Conservation (phyloP, 2,888 invertebrate species). For the Sarcophaga subvicina region DNA sequence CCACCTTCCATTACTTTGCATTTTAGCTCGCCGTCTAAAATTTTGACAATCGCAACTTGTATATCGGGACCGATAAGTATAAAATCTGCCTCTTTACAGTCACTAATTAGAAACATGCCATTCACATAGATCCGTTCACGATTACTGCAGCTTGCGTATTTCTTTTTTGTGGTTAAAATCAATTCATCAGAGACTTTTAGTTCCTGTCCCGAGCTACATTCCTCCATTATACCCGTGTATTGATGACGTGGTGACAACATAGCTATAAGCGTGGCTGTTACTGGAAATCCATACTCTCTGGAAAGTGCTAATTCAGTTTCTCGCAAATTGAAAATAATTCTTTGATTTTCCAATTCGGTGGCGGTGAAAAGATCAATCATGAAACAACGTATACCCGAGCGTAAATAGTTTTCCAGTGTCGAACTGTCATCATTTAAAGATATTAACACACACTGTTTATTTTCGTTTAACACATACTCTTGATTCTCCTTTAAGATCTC, state of each 20-base stretch:
- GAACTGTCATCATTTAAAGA: constrained; percentile 27
- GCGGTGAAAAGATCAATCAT: constrained; percentile 76
- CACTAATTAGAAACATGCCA: constrained; percentile 74
- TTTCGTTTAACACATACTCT: constrained; percentile 69
- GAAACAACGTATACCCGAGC: constrained; percentile 75
- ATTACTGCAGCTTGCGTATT: constrained; percentile 70
- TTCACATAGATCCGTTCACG: constrained; percentile 75
- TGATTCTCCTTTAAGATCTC: constrained; percentile 71
- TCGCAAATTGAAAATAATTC: constrained; percentile 73
- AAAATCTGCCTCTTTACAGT: constrained; percentile 74
- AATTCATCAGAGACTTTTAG: constrained; percentile 68
- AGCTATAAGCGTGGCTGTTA: constrained; percentile 75
- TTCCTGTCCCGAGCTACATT: background rate
- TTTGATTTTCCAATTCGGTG: constrained; percentile 73
- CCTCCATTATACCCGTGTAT: constrained; percentile 74
- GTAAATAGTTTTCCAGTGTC: constrained; percentile 57
- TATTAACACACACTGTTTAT: constrained; percentile 75
- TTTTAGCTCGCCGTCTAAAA: constrained; percentile 57
- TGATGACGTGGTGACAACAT: constrained; percentile 76
- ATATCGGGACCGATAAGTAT: constrained; percentile 76
- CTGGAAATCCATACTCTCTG: constrained; percentile 73
- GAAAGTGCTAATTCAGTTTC: constrained; percentile 75
- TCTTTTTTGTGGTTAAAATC: constrained; percentile 72
- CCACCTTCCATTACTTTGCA: constrained; percentile 75
- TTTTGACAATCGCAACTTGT: constrained; percentile 72